Evolutionary conservation across 1,140 invertebrate genomes (phyloP).

Genomic region (Thaumetopoea pityocampa): DNA sequence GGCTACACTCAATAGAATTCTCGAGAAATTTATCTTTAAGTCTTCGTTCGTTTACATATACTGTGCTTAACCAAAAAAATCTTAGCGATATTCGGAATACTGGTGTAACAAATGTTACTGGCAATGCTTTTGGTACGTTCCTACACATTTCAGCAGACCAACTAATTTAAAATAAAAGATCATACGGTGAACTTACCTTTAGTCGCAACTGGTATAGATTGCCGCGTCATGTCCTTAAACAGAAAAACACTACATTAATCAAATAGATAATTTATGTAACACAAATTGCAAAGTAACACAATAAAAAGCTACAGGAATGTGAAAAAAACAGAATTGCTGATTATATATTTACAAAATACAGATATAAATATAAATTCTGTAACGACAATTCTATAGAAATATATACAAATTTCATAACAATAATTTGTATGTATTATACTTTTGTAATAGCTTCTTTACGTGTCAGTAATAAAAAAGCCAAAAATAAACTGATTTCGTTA

Average conservation of each 20-base stretch:
- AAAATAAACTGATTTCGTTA: too few relatives aligned
- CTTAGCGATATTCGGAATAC: too few relatives aligned
- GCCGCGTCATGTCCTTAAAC: slow-evolving; percentile 73
- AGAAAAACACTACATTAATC: slow-evolving; percentile 37
- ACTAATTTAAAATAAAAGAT: background rate
- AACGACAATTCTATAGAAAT: slow-evolving; percentile 4
- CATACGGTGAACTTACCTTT: slow-evolving; percentile 52
- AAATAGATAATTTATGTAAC: slow-evolving; percentile 4
- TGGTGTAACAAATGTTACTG: slow-evolving; percentile 1
- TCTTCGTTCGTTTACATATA: too few relatives aligned
- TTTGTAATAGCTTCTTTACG: too few relatives aligned
- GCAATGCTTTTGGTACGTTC: background rate
- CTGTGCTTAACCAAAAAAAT: too few relatives aligned
- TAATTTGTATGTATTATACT: too few relatives aligned
- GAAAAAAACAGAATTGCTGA: slow-evolving; percentile 17
- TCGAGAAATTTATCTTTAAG: too few relatives aligned
- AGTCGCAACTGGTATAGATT: slow-evolving; percentile 72
- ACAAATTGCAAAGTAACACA: slow-evolving; percentile 19
- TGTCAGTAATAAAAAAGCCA: too few relatives aligned
- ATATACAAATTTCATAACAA: slow-evolving; percentile 1
- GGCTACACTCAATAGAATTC: too few relatives aligned
- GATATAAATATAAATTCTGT: slow-evolving; percentile 12
- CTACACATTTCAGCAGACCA: background rate
- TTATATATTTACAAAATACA: slow-evolving; percentile 32
- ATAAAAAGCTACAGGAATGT: slow-evolving; percentile 26